Percentiles rank a stretch among this genome's conserved stretches.
Conservation (phyloP, 2,888 invertebrate genomes). For the Hetaerina titia region DNA sequence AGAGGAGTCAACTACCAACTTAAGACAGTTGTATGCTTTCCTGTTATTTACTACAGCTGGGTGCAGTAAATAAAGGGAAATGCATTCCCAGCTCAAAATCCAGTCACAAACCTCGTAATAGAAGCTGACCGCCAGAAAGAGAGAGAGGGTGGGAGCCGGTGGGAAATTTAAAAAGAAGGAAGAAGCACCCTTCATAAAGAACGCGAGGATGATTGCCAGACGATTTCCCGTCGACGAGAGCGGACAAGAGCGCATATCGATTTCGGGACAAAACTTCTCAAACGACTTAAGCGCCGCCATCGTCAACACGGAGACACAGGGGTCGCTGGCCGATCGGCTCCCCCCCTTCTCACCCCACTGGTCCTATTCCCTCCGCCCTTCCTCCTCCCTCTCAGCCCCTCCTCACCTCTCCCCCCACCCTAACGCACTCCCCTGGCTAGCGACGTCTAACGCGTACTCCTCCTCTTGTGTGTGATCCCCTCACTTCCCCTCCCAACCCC, state of each 20-base stretch:
- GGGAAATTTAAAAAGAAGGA: neutral
- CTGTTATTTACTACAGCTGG: neutral
- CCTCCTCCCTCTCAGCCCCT: neutral
- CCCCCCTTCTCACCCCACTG: neutral
- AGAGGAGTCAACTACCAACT: too few species aligned
- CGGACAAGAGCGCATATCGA: neutral
- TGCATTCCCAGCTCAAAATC: neutral
- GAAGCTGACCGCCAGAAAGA: neutral
- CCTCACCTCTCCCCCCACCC: neutral
- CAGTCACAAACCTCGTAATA: neutral
- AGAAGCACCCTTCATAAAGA: neutral
- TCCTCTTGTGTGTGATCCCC: neutral
- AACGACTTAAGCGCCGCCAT: constrained; percentile 57
- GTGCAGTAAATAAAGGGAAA: neutral
- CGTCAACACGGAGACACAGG: constrained; percentile 53
- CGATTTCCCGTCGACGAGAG: neutral
- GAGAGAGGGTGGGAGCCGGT: neutral
- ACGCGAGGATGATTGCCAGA: neutral
- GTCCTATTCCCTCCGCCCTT: neutral
- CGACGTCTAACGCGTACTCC: neutral
- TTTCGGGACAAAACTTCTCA: constrained; percentile 40
- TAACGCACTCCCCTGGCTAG: neutral
- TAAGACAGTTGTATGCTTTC: neutral
- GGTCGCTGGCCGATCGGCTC: constrained; percentile 42
- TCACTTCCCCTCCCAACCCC: neutral